These are phyloP conservation scores for Myotis findleyi DNA, from an alignment of 2,797 vertebrate species.

Conservation along the genomic window DNA sequence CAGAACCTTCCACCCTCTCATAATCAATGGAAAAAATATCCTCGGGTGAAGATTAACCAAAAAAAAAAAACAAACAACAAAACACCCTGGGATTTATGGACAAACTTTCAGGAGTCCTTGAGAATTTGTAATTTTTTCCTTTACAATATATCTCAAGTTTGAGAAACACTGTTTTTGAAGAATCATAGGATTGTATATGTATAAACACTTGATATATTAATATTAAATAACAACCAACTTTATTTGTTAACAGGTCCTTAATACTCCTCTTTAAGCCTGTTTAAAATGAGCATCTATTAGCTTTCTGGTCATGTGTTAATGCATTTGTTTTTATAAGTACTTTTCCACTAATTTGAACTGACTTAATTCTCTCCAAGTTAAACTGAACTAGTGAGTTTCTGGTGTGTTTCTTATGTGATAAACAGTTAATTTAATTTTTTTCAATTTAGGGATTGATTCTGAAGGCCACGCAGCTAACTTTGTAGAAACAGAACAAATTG, in stretches of 20 bases:
- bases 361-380: conserved; percentile 5
- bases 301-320: not conserved
- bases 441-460: conserved; percentile 93
- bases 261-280: not conserved
- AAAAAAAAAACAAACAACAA: too few relatives aligned
- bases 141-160: conserved; percentile 30
- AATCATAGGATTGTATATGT: not conserved
- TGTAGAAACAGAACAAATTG: conserved; percentile 96
- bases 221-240: conserved; percentile 2
- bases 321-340: conserved; percentile 44
- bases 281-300: not conserved
- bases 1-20: not conserved
- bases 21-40: too few relatives aligned
- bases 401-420: not conserved
- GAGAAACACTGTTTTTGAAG: conserved; percentile 2
- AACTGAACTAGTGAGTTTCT: conserved; percentile 11
- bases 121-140: conserved; percentile 50
- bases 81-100: not conserved
- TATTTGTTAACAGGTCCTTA: not conserved
- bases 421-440: conserved; percentile 22
- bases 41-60: too few relatives aligned
- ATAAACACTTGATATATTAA: not conserved
- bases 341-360: conserved; percentile 38
- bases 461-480: conserved; percentile 99
- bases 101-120: conserved; percentile 3